Base-by-base conservation (phyloP, 2,888 invertebrate genomes). In the Tetramorium bicarinatum region DNA sequence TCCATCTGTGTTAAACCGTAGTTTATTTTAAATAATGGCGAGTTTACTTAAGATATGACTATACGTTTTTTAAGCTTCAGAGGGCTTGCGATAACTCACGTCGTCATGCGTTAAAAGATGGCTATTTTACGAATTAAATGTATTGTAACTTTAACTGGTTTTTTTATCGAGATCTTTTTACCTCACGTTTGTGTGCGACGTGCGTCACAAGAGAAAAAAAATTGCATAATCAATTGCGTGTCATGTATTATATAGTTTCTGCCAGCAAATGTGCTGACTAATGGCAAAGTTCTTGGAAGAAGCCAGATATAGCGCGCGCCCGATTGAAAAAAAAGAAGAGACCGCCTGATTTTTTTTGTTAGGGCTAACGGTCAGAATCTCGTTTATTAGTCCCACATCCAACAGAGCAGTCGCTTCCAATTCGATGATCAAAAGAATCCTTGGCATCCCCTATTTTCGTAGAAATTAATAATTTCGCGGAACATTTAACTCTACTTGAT, bases 391-490 rank as follows among this genome's bases (percentile, higher is more conserved):
- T 47, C 47, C 47, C 59, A 72, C 38, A 8, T 80, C 79, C 72
- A 18, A 74, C 47, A n/a, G 21, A 47, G 49, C 47, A 59, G 38
- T 49, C 47, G 47, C n/a, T 80, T 80, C 79, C 79, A 59, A 80
- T 59, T 80, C 74, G 79, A 38, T 49, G 79, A 80, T 80, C 79
- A 80, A 72, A 80, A 80, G 79, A 74, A 59, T 47, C 49, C 8
- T 56, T 9, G 59, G 59, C 79, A 59, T 59, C 74, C 47, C 59
- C 47, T 59, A 61, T 80, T 80, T 80, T 80, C 47, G 74, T 80
- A 80, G 56, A 79, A 80, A 80, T 80, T 80, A 80, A 72, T 80
- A 80, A 80, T 80, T 80, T 80, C 79, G 18, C 38, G 74, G 59
- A 80, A 72, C 74, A 49, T 80, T 80, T 80, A 80, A 72, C 79